Evolutionary conservation across 2,888 invertebrate genomes (phyloP).

Genomic region (Lepidochrysops patricia): DNA sequence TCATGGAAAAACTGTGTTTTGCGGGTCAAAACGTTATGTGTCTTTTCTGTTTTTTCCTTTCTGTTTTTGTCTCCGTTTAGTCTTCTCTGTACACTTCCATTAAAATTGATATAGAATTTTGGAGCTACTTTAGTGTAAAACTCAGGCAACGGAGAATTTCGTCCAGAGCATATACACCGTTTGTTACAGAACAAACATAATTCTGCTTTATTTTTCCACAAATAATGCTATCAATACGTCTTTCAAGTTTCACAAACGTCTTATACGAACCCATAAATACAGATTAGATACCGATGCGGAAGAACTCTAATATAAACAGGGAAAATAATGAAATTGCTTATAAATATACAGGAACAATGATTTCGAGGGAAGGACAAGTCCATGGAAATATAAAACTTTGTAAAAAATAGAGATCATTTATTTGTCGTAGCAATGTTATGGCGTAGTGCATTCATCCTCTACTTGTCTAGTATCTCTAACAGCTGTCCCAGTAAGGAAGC

Average conservation of each 20-base stretch:
- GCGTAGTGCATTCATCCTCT: background rate
- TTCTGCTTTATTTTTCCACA: background rate
- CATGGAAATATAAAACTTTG: background rate
- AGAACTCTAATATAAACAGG: background rate
- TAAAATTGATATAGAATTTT: too few relatives aligned
- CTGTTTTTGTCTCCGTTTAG: too few relatives aligned
- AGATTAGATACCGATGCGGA: background rate
- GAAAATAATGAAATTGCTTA: constrained; percentile 3
- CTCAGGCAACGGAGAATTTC: too few relatives aligned
- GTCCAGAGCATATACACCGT: too few relatives aligned
- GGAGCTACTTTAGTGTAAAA: too few relatives aligned
- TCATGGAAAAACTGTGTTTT: too few relatives aligned
- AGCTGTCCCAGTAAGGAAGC: background rate
- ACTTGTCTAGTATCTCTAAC: too few relatives aligned
- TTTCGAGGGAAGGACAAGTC: background rate
- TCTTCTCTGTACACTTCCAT: too few relatives aligned
- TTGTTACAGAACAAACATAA: background rate
- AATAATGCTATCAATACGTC: background rate
- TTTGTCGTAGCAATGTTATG: too few relatives aligned
- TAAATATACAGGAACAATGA: background rate
- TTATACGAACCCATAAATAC: background rate
- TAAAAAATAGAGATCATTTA: background rate
- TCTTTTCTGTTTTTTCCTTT: too few relatives aligned
- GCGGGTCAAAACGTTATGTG: too few relatives aligned
- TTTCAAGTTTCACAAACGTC: background rate